Evolutionary conservation across 2,888 invertebrate species (phyloP).

Genomic region (Deroplatys truncata): DNA sequence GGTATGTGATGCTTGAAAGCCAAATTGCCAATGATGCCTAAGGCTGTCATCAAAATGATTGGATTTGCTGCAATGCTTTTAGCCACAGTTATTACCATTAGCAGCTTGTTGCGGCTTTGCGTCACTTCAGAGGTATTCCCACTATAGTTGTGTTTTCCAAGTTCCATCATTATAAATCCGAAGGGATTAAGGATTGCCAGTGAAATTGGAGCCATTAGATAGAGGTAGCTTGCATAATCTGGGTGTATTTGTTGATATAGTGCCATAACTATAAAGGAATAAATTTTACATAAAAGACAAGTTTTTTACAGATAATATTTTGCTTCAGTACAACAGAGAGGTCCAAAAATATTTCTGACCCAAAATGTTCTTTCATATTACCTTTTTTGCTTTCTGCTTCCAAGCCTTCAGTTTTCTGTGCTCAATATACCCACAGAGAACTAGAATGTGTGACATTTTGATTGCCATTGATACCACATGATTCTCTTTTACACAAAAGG

Average conservation of each 20-base stretch:
- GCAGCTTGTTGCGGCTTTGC: slow-evolving; percentile 2
- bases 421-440: too few relatives aligned
- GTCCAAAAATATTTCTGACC: too few relatives aligned
- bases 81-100: slow-evolving; percentile 38
- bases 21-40: slow-evolving; percentile 83
- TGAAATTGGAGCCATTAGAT: slow-evolving; percentile 91
- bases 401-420: too few relatives aligned
- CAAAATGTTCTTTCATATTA: too few relatives aligned
- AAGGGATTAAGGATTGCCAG: slow-evolving; percentile 88
- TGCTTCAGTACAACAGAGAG: too few relatives aligned
- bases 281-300: not conserved
- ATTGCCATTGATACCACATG: too few relatives aligned
- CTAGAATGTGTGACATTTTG: too few relatives aligned
- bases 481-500: too few relatives aligned
- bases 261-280: slow-evolving; percentile 64
- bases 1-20: slow-evolving; percentile 76
- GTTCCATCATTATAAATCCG: slow-evolving; percentile 85
- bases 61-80: slow-evolving; percentile 83
- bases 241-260: slow-evolving; percentile 82
- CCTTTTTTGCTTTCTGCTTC: too few relatives aligned
- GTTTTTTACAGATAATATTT: not conserved
- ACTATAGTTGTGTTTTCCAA: slow-evolving; percentile 54
- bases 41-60: slow-evolving; percentile 85
- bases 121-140: not conserved
- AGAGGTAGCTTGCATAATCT: slow-evolving; percentile 85